Evolutionary conservation across 2,888 invertebrate genomes (phyloP), one percentile per base, ranked within the genome.

Genomic region (Sipunculus nudus): DNA sequence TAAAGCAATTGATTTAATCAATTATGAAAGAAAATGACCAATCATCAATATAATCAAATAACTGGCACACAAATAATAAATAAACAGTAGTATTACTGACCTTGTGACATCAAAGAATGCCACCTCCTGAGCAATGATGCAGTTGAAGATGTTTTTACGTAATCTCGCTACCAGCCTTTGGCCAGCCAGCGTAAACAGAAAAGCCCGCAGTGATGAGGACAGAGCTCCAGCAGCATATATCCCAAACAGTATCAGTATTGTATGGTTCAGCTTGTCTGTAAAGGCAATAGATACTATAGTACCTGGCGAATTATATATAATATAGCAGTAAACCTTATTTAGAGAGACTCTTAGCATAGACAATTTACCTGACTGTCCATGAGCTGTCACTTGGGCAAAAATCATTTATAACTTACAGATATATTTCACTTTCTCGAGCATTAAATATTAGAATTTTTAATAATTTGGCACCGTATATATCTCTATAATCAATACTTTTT

Each of bases 31-130:
- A n/a, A n/a, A n/a, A n/a, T n/a, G n/a, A n/a, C n/a, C n/a, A n/a
- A n/a, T n/a, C n/a, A n/a, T n/a, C n/a, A n/a, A n/a, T n/a, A n/a
- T n/a, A n/a, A n/a, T n/a, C n/a, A n/a, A n/a, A n/a, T n/a, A n/a
- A n/a, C n/a, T n/a, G n/a, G n/a, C n/a, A n/a, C n/a, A n/a, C n/a
- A n/a, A n/a, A n/a, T n/a, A n/a, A n/a, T n/a, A n/a, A n/a, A n/a
- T n/a, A n/a, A n/a, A n/a, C n/a, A n/a, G n/a, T n/a, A n/a, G n/a
- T 25, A 31, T 13, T 39, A 32, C 32, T 19, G 60, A 79, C 78
- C 80, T 78, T 58, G 72, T 82, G 8, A 67, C 68, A 65, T 82
- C 82, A 72, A 80, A 82, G 72, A 82, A 82, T 13, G 78, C 79
- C 13, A 82, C 67, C 46, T 82, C 82, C 59, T 81, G 80, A 53